Conservation (phyloP, 2,888 invertebrate genomes). For the Xestia xanthographa region DNA sequence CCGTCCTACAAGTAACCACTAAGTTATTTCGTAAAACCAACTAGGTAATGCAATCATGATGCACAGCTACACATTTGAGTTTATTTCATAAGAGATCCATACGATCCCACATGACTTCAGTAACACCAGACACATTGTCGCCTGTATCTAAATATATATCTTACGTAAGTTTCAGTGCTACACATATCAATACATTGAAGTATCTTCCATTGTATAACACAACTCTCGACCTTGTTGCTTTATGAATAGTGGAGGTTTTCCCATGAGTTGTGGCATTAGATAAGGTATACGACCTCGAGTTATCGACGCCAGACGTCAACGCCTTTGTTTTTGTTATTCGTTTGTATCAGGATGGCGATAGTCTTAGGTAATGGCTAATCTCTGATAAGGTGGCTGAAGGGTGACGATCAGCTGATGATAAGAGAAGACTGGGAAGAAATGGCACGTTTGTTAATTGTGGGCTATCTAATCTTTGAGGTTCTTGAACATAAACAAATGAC, state of each 20-base stretch:
- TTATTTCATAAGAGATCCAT: background rate
- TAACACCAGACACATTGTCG: constrained; percentile 71
- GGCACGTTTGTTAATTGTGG: constrained; percentile 14
- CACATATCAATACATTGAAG: constrained; percentile 60
- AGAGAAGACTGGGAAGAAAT: constrained; percentile 25
- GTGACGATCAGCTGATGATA: constrained; percentile 52
- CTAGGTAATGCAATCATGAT: background rate
- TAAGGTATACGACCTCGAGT: constrained; percentile 63
- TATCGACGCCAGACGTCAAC: constrained; percentile 66
- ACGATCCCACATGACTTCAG: constrained; percentile 29
- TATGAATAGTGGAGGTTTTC: constrained; percentile 53
- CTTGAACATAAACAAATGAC: background rate
- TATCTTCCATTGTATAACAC: constrained; percentile 36
- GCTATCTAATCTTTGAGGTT: background rate
- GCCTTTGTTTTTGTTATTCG: constrained; percentile 66
- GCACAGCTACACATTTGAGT: constrained; percentile 3
- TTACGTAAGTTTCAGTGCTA: constrained; percentile 66
- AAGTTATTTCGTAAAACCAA: constrained; percentile 31
- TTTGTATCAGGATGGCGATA: constrained; percentile 60
- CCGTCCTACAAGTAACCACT: constrained; percentile 49
- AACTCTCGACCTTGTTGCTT: constrained; percentile 49
- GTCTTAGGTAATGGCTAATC: constrained; percentile 65
- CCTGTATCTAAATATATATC: constrained; percentile 71
- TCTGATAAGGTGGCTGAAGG: constrained; percentile 49
- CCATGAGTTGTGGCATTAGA: constrained; percentile 38